Conservation (phyloP, 2,888 invertebrate genomes). For the Hybos culiciformis region DNA sequence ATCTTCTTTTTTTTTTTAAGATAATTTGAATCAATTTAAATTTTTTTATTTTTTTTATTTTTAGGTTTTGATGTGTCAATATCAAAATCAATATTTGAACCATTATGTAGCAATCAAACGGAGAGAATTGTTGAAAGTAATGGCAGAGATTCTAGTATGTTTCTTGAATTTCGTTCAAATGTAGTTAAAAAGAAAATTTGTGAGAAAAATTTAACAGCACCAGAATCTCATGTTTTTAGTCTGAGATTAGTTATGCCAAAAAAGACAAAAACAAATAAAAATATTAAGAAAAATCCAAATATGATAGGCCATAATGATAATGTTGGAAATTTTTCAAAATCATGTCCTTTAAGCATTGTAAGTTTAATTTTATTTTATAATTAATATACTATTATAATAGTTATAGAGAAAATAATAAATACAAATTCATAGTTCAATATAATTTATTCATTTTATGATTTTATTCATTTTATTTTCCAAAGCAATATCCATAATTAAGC, state of each 20-base stretch:
- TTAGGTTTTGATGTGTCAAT: too few species aligned
- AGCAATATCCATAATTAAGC: too few species aligned
- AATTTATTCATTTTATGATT: too few species aligned
- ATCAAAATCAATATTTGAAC: slow-evolving; percentile 29
- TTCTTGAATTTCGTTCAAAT: slow-evolving; percentile 30
- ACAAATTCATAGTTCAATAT: too few species aligned
- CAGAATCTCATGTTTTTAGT: slow-evolving; percentile 31
- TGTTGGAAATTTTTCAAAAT: slow-evolving; percentile 13
- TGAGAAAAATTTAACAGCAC: slow-evolving; percentile 29
- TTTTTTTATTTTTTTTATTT: too few species aligned
- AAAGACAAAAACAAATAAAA: not conserved
- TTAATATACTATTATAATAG: too few species aligned
- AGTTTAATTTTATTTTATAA: slow-evolving; percentile 18
- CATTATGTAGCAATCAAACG: slow-evolving; percentile 28
- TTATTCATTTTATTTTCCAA: too few species aligned
- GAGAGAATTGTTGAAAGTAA: slow-evolving; percentile 32
- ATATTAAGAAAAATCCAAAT: not conserved
- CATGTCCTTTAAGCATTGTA: slow-evolving; percentile 32
- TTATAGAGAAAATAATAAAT: too few species aligned
- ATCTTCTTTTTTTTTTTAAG: too few species aligned
- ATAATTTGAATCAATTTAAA: too few species aligned
- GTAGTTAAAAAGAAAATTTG: slow-evolving; percentile 22
- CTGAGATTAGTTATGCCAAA: slow-evolving; percentile 26
- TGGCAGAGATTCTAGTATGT: slow-evolving; percentile 33
- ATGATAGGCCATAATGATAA: slow-evolving; percentile 1